phyloP scores from a whole-genome alignment of 2,888 invertebrate species.

The Micoletzkya japonica region DNA sequence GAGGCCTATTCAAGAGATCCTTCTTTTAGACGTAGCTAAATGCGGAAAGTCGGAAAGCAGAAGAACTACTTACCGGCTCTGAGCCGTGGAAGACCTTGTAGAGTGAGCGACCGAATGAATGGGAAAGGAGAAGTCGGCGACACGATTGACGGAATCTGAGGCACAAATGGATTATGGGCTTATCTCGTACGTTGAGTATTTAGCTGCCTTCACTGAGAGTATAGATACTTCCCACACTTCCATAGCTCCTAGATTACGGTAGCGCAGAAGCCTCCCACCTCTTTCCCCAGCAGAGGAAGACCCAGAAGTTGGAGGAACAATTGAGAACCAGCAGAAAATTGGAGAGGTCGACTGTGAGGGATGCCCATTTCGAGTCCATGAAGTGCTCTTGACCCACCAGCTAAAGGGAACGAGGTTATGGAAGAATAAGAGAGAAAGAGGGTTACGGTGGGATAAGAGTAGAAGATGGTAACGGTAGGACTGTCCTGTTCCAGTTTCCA shows the following conservation, averaged over 20 bases:
- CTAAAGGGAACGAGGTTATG: constrained; percentile 44
- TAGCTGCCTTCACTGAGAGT: too few species aligned
- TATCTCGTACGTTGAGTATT: background rate
- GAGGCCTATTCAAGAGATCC: background rate
- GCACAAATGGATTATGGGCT: too few species aligned
- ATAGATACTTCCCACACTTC: too few species aligned
- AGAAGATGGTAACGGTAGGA: too few species aligned
- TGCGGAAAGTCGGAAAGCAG: constrained; percentile 28
- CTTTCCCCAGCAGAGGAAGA: constrained; percentile 61
- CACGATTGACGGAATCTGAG: constrained; percentile 19
- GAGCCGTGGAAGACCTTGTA: constrained; percentile 18
- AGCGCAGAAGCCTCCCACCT: constrained; percentile 40
- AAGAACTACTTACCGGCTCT: constrained; percentile 27
- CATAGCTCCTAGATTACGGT: constrained; percentile 28
- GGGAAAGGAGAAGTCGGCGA: constrained; percentile 11
- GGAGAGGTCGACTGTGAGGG: constrained; percentile 59
- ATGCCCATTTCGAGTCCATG: constrained; percentile 55
- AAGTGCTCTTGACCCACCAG: constrained; percentile 57
- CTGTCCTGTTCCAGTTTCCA: too few species aligned
- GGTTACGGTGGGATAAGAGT: too few species aligned
- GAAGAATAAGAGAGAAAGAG: too few species aligned
- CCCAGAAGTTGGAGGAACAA: constrained; percentile 62
- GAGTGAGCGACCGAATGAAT: constrained; percentile 1
- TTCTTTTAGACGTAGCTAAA: too few species aligned
- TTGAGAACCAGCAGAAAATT: constrained; percentile 61